phyloP scores from a whole-genome alignment of 2,888 invertebrate species.

The Linnaemya vulpina region DNA sequence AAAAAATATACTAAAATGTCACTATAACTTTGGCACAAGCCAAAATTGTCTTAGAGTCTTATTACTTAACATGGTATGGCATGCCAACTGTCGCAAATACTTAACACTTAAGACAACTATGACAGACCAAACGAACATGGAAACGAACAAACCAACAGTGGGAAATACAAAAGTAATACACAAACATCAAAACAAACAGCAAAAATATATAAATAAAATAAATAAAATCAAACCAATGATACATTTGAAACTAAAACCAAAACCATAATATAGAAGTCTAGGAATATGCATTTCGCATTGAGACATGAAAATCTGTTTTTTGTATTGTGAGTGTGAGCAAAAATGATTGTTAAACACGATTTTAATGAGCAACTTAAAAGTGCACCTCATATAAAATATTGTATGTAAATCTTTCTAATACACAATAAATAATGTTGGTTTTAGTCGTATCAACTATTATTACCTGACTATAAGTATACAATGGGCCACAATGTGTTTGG shows the following conservation, averaged over 20 bases:
- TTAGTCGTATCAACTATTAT: conserved; percentile 49
- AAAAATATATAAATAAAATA: conserved; percentile 11
- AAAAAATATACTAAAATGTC: conserved; percentile 38
- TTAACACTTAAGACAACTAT: conserved; percentile 71
- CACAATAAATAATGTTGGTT: conserved; percentile 52
- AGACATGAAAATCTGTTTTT: neutral
- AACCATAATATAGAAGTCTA: conserved; percentile 34
- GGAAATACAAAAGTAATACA: conserved; percentile 5
- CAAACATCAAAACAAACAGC: conserved; percentile 16
- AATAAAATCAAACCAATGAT: conserved; percentile 6
- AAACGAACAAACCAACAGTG: conserved; percentile 29
- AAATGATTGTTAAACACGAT: conserved; percentile 74
- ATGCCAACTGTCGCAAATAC: conserved; percentile 71
- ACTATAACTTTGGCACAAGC: conserved; percentile 71
- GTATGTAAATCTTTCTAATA: conserved; percentile 48
- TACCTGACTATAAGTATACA: conserved; percentile 34
- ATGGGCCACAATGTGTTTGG: conserved; percentile 38
- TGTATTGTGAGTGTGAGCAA: conserved; percentile 46
- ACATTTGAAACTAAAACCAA: conserved; percentile 62
- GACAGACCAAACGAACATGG: conserved; percentile 60
- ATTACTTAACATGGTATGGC: conserved; percentile 71
- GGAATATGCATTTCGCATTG: conserved; percentile 23
- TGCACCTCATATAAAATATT: conserved; percentile 65
- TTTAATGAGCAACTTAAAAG: conserved; percentile 74
- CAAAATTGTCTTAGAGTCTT: conserved; percentile 66